Percentiles rank a stretch among this genome's conserved stretches.
Conservation (phyloP, 2,888 invertebrate genomes). For the Panopea generosa region DNA sequence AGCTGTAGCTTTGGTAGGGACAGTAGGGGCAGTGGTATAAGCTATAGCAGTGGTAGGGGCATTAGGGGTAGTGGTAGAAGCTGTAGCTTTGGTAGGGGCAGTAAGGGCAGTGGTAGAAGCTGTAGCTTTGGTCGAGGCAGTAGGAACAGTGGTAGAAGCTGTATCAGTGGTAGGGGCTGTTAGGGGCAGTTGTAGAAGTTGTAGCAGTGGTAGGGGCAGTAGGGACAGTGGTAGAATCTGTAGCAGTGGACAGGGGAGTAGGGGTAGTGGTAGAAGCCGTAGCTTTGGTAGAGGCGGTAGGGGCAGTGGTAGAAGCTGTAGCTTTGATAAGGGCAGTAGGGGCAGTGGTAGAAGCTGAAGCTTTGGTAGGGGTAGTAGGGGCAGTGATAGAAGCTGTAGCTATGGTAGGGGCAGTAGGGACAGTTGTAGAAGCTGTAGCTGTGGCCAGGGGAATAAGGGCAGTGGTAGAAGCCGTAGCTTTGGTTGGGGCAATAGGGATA, state of each 20-base stretch:
- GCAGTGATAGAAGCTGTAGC: not conserved
- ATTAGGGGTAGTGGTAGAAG: constrained; percentile 6
- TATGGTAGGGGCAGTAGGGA: not conserved
- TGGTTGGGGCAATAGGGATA: not conserved
- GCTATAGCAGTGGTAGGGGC: not conserved
- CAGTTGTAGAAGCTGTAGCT: constrained; percentile 1
- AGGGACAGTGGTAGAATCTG: not conserved
- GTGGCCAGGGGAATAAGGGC: not conserved
- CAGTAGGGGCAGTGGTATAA: constrained; percentile 2
- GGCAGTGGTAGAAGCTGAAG: constrained; percentile 5
- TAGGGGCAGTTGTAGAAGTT: not conserved
- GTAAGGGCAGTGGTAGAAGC: not conserved
- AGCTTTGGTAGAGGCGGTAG: not conserved
- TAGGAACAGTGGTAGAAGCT: constrained; percentile 5
- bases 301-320: not conserved
- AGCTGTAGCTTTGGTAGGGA: not conserved
- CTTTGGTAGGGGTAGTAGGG: constrained; percentile 5
- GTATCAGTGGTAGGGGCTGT: too few relatives aligned
- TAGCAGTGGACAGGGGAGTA: not conserved
- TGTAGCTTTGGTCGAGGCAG: not conserved
- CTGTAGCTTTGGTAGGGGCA: not conserved
- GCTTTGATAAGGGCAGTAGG: not conserved
- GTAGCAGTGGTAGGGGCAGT: not conserved
- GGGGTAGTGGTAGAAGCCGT: not conserved
- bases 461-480: not conserved